Evolutionary conservation across 2,888 invertebrate genomes (phyloP), one percentile per base, ranked within the genome.

Genomic region (Syritta pipiens): DNA sequence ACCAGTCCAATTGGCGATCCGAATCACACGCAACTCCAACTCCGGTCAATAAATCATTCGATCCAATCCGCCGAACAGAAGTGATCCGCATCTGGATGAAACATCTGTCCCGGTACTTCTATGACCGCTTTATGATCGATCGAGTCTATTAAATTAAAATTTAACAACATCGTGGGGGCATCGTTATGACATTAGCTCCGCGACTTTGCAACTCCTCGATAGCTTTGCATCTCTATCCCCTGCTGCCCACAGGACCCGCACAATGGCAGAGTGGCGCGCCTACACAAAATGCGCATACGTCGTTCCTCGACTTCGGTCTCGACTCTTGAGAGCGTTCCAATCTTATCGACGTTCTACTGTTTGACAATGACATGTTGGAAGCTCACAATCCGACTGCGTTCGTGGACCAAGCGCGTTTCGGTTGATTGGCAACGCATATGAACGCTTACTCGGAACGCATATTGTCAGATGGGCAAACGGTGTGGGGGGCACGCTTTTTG

Each of bases 71-170:
- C 46, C 71, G 30, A 49, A 67, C 77, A 72, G 77, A 72, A 28
- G 57, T 60, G 65, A 63, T 65, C 65, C 65, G 53, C 77, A 72
- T 71, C 71, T 49, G 65, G 67, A 26, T 60, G 53, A 48, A 72
- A 79, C 72, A 79, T 79, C 77, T 79, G 77, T 72, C 77, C 10
- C 22, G 10, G 59, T 71, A 59, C 63, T 51, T 53, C 46, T 46
- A 17, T 40, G 76, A 51, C 26, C 63, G 76, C 69, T 65, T 72
- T 55, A 68, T 74, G 79, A 79, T 79, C 79, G 79, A 79, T 79
- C 22, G 67, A 74, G 67, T 79, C 74, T 74, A 79, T 79, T 79
- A 79, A 67, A 62, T 74, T 74, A 68, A 68, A 74, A 62, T 79
- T 68, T 49, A 74, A 67, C 74, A 74, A 79, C 57, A 77, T 77